phyloP scores from a whole-genome alignment of 64 coral and sea anemone species.

The Actinia equina region DNA sequence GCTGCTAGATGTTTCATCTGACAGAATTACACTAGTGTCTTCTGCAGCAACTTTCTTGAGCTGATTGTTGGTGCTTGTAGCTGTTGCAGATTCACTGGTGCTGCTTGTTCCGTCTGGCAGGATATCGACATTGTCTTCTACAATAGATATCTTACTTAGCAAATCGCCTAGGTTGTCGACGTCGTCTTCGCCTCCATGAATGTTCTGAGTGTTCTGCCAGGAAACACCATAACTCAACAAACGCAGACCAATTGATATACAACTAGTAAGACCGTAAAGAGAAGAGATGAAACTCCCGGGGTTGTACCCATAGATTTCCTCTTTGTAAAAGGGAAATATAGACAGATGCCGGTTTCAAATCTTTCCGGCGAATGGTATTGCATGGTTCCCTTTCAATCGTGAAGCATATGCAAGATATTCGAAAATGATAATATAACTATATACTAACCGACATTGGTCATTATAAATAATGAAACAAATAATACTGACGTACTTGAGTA shows the following conservation, averaged over 20 bases:
- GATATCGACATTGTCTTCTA: not conserved
- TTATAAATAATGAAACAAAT: not conserved
- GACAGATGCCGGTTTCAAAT: not conserved
- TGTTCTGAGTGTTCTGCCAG: too few relatives aligned
- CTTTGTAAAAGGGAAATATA: not conserved
- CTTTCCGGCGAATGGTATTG: not conserved
- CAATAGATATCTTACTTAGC: not conserved
- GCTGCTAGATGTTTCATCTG: slow-evolving; percentile 3
- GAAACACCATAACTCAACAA: too few relatives aligned
- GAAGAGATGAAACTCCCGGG: too few relatives aligned
- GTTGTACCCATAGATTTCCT: not conserved
- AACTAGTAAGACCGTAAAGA: too few relatives aligned
- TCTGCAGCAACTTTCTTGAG: not conserved
- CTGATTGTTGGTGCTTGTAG: not conserved
- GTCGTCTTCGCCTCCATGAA: not conserved
- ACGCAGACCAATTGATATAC: too few relatives aligned
- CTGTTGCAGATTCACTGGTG: not conserved
- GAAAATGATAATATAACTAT: not conserved
- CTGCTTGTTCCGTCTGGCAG: not conserved
- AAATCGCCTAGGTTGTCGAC: slow-evolving; percentile 2
- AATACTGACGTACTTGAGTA: not conserved
- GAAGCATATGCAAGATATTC: too few relatives aligned
- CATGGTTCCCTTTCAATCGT: not conserved
- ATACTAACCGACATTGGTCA: not conserved
- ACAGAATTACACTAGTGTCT: not conserved